phyloP scores from a whole-genome alignment of 2,113 vertebrate genomes.

The Panthera uncia region DNA sequence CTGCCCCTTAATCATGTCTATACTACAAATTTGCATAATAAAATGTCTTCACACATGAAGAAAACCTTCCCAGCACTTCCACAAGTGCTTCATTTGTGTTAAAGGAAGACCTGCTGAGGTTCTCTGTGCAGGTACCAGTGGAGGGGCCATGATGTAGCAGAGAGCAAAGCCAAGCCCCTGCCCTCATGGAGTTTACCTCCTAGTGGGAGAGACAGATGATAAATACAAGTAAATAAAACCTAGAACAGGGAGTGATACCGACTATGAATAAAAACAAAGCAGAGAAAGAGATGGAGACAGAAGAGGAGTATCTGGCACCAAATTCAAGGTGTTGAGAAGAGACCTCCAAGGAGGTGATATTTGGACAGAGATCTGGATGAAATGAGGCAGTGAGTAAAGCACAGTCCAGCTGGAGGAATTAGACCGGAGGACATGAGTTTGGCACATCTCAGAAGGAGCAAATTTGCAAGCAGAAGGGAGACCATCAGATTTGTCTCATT shows the following conservation, averaged over 20 bases:
- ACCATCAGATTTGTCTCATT: not conserved
- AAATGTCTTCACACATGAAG: not conserved
- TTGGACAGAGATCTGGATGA: not conserved
- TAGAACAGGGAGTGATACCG: not conserved
- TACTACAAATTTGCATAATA: not conserved
- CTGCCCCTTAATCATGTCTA: not conserved
- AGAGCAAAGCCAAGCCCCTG: not conserved
- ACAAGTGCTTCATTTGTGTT: not conserved
- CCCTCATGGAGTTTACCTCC: not conserved
- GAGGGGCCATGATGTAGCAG: not conserved
- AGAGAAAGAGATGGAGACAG: not conserved
- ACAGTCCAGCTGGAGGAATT: too few relatives aligned
- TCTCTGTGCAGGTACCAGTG: not conserved
- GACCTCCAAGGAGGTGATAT: not conserved
- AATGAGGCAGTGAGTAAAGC: fast-evolving
- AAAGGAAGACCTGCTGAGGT: not conserved
- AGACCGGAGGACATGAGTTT: not conserved
- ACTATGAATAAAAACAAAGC: not conserved
- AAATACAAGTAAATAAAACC: not conserved
- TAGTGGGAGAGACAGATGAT: not conserved
- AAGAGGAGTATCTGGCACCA: not conserved
- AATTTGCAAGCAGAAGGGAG: not conserved
- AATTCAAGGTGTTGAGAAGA: not conserved
- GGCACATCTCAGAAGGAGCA: not conserved
- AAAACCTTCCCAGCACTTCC: not conserved